Evolutionary conservation across 2,113 vertebrate genomes (phyloP), one percentile per base, ranked within the genome.

Genomic region (Amblyopsis rosae): DNA sequence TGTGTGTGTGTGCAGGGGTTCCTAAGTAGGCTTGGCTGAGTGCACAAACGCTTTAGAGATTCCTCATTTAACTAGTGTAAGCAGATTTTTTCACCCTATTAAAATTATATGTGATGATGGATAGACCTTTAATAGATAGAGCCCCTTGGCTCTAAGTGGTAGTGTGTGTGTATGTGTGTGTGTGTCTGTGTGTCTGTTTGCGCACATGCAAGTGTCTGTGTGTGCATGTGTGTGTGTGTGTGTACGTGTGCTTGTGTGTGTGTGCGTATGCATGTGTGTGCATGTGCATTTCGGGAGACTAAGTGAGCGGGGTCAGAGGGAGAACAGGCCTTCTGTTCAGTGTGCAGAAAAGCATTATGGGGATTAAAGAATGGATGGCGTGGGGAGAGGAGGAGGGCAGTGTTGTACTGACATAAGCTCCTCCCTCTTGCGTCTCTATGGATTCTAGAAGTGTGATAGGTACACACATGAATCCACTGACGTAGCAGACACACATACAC

Each of bases 31-130:
- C 49, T 70, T 49, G 51, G 56, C 62, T 54, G 69, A 41, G 17
- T 45, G 51, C 67, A 67, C 46, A 69, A 69, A 80, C 60, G 72
- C 82, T 58, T 75, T 58, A 59, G 73, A 81, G 74, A 72, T 82
- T 48, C 69, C 71, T 76, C 55, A 72, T 82, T 80, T 76, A 77
- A 81, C 90, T 66, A 41, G 48, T 3, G 53, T 86, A 83, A 86
- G 88, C 86, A 82, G 70, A 48, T 89, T 86, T 84, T 84, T 77
- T 68, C 61, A 53, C 70, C 50, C 3, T 84, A 87, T 89, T 83
- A 88, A 89, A 90, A 82, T 90, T 78, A 85, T 60, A 88, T 87
- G 82, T 69, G 77, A 82, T 87, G 88, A 87, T 88, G 83, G 86
- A 87, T 82, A 75, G 71, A 67, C 61, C 77, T 70, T 82, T 89